Percentiles rank a stretch among this genome's conserved stretches.
phyloP scores from a whole-genome alignment of 1,140 invertebrate species.

The Theocolax elegans region DNA sequence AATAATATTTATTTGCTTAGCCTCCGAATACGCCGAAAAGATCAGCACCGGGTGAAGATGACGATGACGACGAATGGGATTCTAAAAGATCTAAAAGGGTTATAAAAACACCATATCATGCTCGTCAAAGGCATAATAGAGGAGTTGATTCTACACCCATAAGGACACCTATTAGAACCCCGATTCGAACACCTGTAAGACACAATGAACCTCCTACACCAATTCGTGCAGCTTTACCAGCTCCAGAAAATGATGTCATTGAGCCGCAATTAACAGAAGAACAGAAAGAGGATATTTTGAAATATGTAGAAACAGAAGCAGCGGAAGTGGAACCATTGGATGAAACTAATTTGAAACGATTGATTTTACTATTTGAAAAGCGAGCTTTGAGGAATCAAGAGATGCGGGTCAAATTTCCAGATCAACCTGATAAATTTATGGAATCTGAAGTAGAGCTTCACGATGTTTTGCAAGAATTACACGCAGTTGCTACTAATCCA shows the following conservation, averaged over 20 bases:
- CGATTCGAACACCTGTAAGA: conserved; percentile 61
- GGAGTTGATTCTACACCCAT: conserved; percentile 46
- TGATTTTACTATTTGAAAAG: conserved; percentile 94
- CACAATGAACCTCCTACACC: conserved; percentile 67
- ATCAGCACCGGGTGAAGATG: conserved; percentile 73
- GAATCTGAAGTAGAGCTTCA: conserved; percentile 97
- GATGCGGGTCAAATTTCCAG: conserved; percentile 98
- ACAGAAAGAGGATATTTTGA: conserved; percentile 82
- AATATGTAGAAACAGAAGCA: conserved; percentile 84
- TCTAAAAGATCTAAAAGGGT: conserved; percentile 61
- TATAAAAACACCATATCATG: conserved; percentile 64
- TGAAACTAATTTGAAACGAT: conserved; percentile 87
- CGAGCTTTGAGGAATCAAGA: conserved; percentile 94
- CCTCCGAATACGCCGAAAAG: conserved; percentile 83
- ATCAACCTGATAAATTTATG: conserved; percentile 98
- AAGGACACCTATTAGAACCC: conserved; percentile 29
- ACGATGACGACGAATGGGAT: conserved; percentile 73
- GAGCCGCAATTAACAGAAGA: conserved; percentile 77
- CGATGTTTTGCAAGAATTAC: conserved; percentile 91
- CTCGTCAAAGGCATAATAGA: conserved; percentile 56
- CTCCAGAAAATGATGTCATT: conserved; percentile 67
- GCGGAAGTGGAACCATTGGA: conserved; percentile 86
- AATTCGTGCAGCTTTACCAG: conserved; percentile 64
- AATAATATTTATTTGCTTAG: conserved; percentile 63
- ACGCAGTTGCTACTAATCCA: conserved; percentile 93